Evolutionary conservation across 2,113 vertebrate species (phyloP).

Genomic region (Ochotona princeps): DNA sequence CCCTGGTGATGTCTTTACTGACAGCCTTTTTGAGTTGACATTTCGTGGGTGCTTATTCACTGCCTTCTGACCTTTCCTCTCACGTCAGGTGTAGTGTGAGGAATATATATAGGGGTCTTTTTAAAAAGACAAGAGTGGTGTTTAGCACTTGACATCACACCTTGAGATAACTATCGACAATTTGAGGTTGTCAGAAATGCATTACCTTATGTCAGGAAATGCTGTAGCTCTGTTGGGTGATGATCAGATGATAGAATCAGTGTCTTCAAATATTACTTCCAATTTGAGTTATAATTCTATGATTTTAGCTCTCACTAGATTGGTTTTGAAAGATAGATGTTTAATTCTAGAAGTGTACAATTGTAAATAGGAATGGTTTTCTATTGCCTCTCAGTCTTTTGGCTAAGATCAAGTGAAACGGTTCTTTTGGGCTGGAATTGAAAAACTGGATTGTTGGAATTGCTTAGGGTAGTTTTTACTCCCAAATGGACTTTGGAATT

Average conservation of each 20-base stretch:
- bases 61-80: neutral
- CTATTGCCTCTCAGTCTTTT: too few species aligned
- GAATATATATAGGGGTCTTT: neutral
- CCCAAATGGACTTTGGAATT: too few species aligned
- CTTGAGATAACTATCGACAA: neutral
- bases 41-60: slow-evolving; percentile 45
- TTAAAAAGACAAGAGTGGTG: too few species aligned
- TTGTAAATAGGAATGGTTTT: too few species aligned
- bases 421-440: too few species aligned
- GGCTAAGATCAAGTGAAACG: too few species aligned
- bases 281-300: slow-evolving; percentile 27
- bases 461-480: too few species aligned
- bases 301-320: slow-evolving; percentile 18
- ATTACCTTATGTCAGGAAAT: slow-evolving; percentile 27
- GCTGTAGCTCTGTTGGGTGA: neutral
- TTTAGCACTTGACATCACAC: neutral
- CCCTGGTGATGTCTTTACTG: neutral
- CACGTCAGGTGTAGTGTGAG: neutral
- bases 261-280: neutral
- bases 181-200: slow-evolving; percentile 29
- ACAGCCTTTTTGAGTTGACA: neutral
- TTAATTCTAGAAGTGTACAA: slow-evolving; percentile 10
- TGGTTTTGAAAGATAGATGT: neutral
- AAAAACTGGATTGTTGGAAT: too few species aligned
- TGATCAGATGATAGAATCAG: neutral